Percentiles rank a stretch among this genome's conserved stretches.
Evolutionary conservation across 2,797 vertebrate species (phyloP).

Genomic region (Falco berigora): DNA sequence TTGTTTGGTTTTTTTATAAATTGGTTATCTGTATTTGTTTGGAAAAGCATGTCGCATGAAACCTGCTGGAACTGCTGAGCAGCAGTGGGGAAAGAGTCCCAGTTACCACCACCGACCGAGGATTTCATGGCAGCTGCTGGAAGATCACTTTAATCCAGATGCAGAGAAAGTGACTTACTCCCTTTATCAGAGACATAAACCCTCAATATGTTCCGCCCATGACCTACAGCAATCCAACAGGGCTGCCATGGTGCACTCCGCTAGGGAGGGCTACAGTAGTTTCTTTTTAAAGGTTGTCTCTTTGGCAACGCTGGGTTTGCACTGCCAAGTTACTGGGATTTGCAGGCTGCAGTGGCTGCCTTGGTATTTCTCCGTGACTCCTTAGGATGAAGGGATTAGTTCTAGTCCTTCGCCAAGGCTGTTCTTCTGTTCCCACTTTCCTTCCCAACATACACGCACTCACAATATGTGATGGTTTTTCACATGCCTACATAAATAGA

Average conservation of each 20-base stretch:
- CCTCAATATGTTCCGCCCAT: background rate
- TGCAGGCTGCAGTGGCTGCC: background rate
- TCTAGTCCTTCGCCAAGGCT: background rate
- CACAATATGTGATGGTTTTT: background rate
- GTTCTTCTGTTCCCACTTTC: background rate
- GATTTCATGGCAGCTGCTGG: background rate
- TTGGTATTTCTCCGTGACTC: background rate
- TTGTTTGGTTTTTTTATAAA: background rate
- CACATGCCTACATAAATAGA: background rate
- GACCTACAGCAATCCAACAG: background rate
- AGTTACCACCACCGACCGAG: background rate
- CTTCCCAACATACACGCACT: background rate
- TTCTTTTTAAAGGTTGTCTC: conserved; percentile 15
- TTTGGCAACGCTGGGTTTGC: background rate
- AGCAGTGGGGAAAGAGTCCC: background rate
- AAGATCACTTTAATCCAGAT: conserved; percentile 33
- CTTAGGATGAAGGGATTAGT: background rate
- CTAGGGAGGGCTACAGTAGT: background rate
- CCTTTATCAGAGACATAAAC: conserved; percentile 18
- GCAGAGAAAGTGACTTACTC: background rate
- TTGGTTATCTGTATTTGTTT: background rate
- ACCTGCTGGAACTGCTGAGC: background rate
- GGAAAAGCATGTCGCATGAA: background rate
- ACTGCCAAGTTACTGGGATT: background rate
- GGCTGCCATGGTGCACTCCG: background rate